Evolutionary conservation across 2,113 vertebrate species (phyloP).

Genomic region (Equus przewalskii): DNA sequence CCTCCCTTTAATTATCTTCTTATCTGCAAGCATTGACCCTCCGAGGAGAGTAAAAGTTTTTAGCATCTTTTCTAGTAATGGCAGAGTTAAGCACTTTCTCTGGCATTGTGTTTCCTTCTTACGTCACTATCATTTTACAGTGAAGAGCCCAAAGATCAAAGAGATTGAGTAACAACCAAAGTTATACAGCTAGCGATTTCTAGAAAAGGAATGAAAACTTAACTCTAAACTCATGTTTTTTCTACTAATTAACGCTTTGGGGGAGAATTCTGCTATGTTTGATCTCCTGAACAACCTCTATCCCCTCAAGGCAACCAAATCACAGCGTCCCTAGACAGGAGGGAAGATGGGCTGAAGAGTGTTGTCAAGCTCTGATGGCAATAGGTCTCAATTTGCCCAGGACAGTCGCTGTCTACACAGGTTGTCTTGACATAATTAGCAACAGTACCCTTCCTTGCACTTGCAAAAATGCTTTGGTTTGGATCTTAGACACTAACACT

Average conservation of each 20-base stretch:
- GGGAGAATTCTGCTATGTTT: background rate
- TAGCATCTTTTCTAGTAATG: background rate
- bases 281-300: background rate
- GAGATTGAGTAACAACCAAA: background rate
- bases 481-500: background rate
- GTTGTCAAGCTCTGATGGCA: background rate
- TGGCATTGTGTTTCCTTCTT: conserved; percentile 29
- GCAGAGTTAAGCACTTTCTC: background rate
- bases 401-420: background rate
- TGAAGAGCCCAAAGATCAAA: background rate
- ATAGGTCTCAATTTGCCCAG: background rate
- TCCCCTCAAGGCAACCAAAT: background rate
- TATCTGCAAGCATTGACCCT: background rate
- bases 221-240: background rate
- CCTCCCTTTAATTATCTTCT: background rate
- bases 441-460: background rate
- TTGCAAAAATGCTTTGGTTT: conserved; percentile 37
- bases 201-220: conserved; percentile 27
- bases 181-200: background rate
- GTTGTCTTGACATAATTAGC: background rate
- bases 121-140: background rate
- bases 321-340: background rate
- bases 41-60: background rate
- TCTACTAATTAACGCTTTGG: background rate
- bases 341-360: background rate